Conservation (phyloP, 2,113 vertebrate genomes). For the Ceyx margarethae region DNA sequence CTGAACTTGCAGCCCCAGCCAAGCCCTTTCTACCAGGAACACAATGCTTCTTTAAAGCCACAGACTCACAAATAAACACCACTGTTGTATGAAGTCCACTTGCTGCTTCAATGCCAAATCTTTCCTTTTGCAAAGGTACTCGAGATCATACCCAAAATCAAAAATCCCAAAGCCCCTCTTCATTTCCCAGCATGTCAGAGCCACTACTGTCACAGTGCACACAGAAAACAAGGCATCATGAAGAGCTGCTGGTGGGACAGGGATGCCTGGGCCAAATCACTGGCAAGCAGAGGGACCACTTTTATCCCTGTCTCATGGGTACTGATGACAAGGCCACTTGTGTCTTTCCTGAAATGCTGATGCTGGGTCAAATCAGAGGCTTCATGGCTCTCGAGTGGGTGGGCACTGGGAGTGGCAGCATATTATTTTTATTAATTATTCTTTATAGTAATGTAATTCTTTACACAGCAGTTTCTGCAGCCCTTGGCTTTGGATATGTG, state of each 20-base stretch:
- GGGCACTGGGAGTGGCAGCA: not conserved
- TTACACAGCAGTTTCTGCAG: not conserved
- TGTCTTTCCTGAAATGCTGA: not conserved
- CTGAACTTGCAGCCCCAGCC: not conserved
- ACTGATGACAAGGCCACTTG: not conserved
- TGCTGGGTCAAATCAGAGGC: not conserved
- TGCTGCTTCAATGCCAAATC: not conserved
- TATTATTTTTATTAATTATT: not conserved
- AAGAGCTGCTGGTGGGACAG: not conserved
- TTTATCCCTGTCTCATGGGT: not conserved
- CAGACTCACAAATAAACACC: not conserved
- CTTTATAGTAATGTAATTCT: not conserved
- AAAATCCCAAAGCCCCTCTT: not conserved
- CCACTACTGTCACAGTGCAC: rapidly evolving
- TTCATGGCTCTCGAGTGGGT: not conserved
- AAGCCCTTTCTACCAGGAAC: not conserved
- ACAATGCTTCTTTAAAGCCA: not conserved
- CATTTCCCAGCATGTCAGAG: not conserved
- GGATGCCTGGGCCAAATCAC: not conserved
- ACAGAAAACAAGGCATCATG: rapidly evolving
- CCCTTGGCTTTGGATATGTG: not conserved
- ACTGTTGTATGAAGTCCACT: not conserved
- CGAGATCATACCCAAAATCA: not conserved
- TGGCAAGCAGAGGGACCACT: not conserved
- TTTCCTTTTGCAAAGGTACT: not conserved